Base-by-base conservation (phyloP, 2,113 vertebrate genomes). In the Smithornis capensis region DNA sequence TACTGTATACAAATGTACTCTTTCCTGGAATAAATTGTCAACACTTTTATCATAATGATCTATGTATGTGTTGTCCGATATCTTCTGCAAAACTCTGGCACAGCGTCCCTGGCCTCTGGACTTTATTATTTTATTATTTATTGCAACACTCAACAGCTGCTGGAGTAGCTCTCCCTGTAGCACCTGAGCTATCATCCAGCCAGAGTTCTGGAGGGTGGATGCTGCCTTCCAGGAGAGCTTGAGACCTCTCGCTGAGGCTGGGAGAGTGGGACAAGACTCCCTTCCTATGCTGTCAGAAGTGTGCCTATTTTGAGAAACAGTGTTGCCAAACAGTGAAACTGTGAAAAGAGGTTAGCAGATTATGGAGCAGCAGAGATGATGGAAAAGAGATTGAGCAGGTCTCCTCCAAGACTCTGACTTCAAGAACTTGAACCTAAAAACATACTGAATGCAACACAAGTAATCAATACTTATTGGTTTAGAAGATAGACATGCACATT, bases 371-470 rank as follows among this genome's bases (percentile, higher is more conserved):
- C 12, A 68, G 40, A 52, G n/a, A 35, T 24, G 9, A 42, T 6
- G 4, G 33, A 44, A 24, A 62, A 55, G 40, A 70, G 6, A 8
- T 40, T 21, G 33, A 33, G 22, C 22, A 44, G 42, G 14, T 56
- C 33, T 74, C 44, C n/a, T 67, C 22, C 25, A 45, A 49, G 52
- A 29, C 17, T 27, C 24, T 25, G 31, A 3, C 31, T 63, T 71
- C 52, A 59, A 40, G 25, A 60, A 16, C 38, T 29, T 68, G 47
- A 83, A 44, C 4, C 8, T 27, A 10, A 29, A 65, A 17, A 6
- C 17, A 19, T n/a, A 27, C 14, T 29, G 27, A 78, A 38, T 49
- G 47, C 27, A 50, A 12, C 0, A 0, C 19, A 31, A 9, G 19
- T 19, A 19, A 15, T 21, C 6, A 63, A 23, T n/a, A 37, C 10